Percentiles rank a stretch among this genome's conserved stretches.
These are phyloP conservation scores for Sarcophaga caerulescens DNA, from an alignment of 2,888 invertebrate species.

Conservation along the genomic window DNA sequence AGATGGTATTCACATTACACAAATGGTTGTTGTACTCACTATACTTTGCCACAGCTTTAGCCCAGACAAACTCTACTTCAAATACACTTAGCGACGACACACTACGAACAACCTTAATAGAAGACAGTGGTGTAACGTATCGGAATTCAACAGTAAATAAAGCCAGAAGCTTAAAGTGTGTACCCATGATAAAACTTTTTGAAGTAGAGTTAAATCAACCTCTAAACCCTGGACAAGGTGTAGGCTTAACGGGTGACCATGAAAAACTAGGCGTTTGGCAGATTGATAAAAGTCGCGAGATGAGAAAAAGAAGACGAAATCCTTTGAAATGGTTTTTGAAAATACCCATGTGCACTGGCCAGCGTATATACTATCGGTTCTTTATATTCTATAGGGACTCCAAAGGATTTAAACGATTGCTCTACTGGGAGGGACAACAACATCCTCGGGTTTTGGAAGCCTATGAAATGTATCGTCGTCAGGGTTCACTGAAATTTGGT, in stretches of 20 bases:
- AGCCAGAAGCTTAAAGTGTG: slow-evolving; percentile 71
- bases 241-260: slow-evolving; percentile 88
- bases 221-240: slow-evolving; percentile 84
- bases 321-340: slow-evolving; percentile 84
- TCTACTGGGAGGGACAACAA: slow-evolving; percentile 82
- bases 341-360: slow-evolving; percentile 84
- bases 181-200: slow-evolving; percentile 76
- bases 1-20: slow-evolving; percentile 13
- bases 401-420: slow-evolving; percentile 73
- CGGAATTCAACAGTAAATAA: neutral
- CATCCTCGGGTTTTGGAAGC: slow-evolving; percentile 80
- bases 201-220: slow-evolving; percentile 80
- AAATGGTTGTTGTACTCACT: slow-evolving; percentile 41
- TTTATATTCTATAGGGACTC: slow-evolving; percentile 74
- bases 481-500: slow-evolving; percentile 73
- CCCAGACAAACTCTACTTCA: slow-evolving; percentile 2
- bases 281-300: slow-evolving; percentile 83
- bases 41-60: neutral
- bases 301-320: slow-evolving; percentile 78
- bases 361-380: slow-evolving; percentile 80
- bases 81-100: slow-evolving; percentile 2
- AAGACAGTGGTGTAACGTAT: neutral
- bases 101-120: slow-evolving; percentile 9
- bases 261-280: slow-evolving; percentile 88
- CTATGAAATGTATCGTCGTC: slow-evolving; percentile 73